These are phyloP conservation scores for Pimephales promelas DNA, from an alignment of 2,113 vertebrate species.

Conservation along the genomic window DNA sequence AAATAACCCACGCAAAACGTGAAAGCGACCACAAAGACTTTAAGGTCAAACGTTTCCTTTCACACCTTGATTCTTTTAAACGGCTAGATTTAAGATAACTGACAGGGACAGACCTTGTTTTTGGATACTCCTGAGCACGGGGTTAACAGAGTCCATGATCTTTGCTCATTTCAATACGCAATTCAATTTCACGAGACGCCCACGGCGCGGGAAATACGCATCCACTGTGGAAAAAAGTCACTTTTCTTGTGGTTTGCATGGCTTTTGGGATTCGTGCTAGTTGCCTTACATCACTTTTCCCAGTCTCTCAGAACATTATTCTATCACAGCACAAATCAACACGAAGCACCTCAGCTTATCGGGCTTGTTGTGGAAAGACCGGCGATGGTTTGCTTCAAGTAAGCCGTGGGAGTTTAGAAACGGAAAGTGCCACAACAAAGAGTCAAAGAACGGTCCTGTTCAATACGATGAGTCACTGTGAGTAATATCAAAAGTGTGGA, in stretches of 20 bases:
- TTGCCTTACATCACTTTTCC: not conserved
- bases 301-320: not conserved
- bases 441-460: constrained; percentile 68
- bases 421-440: constrained; percentile 81
- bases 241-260: not conserved
- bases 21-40: constrained; percentile 40
- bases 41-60: constrained; percentile 55
- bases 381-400: constrained; percentile 78
- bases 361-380: constrained; percentile 77
- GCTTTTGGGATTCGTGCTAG: not conserved
- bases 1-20: constrained; percentile 57
- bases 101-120: constrained; percentile 2
- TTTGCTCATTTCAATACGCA: not conserved
- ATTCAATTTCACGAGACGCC: not conserved
- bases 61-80: constrained; percentile 55
- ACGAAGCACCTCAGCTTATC: not conserved
- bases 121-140: not conserved
- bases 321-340: constrained; percentile 3
- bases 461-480: constrained; percentile 74
- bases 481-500: constrained; percentile 82
- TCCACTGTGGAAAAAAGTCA: not conserved
- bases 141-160: too few species aligned
- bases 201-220: not conserved
- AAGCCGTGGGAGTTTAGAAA: constrained; percentile 82
- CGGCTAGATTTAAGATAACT: constrained; percentile 45